A percentile compares a stretch with the other conserved stretches of the same genome.
Conservation (phyloP, 2,113 vertebrate genomes). For the Ibidorhyncha struthersii region DNA sequence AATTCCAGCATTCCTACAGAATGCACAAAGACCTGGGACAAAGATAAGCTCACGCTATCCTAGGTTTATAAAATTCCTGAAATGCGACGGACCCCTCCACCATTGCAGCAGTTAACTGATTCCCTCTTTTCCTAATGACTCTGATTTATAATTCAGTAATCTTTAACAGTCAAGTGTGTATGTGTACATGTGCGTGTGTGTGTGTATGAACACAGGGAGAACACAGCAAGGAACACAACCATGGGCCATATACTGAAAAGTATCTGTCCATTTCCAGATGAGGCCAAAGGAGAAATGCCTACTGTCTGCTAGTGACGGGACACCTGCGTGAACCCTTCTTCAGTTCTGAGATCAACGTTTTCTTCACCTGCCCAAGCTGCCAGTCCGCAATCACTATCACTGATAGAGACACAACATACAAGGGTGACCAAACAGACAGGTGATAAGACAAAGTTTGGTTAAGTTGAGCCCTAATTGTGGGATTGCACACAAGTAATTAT, state of each 20-base stretch:
- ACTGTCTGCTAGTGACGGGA: neutral
- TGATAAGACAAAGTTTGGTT: neutral
- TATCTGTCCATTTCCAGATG: neutral
- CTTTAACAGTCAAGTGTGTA: neutral
- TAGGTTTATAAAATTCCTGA: neutral
- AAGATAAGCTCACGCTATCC: neutral
- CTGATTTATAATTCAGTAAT: neutral
- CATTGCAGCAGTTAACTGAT: neutral
- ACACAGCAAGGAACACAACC: neutral
- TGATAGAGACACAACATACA: neutral
- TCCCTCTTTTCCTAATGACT: neutral
- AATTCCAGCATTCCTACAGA: neutral
- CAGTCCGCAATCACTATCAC: neutral
- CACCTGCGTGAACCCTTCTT: neutral
- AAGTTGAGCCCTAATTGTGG: neutral
- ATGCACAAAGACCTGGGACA: neutral
- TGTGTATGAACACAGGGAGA: neutral
- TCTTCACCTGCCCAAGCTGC: neutral
- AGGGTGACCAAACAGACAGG: neutral
- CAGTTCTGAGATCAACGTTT: neutral
- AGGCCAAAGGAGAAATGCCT: neutral
- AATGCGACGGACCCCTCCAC: neutral
- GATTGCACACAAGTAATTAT: neutral
- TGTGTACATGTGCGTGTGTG: fast-evolving
- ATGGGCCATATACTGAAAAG: neutral